Percentiles rank a stretch among this genome's conserved stretches.
Evolutionary conservation across 2,888 invertebrate species (phyloP).

Genomic region (Kryphioiulus occultus): DNA sequence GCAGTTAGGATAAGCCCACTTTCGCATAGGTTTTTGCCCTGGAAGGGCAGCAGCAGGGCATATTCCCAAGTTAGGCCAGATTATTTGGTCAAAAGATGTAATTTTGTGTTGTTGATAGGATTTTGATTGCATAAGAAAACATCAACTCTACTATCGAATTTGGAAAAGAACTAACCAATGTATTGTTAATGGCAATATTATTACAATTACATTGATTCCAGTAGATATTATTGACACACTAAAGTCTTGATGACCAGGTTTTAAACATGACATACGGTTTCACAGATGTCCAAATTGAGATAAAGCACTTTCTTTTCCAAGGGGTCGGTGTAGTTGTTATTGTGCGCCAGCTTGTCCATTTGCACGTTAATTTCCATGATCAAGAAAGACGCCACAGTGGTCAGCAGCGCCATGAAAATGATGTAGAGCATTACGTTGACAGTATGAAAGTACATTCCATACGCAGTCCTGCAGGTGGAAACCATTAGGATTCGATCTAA

Average conservation of each 20-base stretch:
- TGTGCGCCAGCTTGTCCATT: conserved; percentile 9
- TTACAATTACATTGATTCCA: no score
- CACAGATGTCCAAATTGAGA: not conserved
- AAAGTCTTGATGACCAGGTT: not conserved
- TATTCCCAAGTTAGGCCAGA: no score
- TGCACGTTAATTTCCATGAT: conserved; percentile 46
- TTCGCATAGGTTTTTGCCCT: no score
- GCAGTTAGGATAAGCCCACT: no score
- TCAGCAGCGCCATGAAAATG: conserved; percentile 60
- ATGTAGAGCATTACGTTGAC: conserved; percentile 61
- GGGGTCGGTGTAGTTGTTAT: conserved; percentile 10
- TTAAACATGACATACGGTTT: not conserved
- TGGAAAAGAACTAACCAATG: no score
- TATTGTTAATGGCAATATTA: no score
- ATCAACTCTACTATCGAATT: no score
- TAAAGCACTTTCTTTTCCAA: conserved; percentile 1
- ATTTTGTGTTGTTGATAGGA: no score
- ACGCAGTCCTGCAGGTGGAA: conserved; percentile 59
- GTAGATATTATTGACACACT: no score
- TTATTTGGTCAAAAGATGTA: no score
- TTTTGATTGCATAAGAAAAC: no score
- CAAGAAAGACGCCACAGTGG: conserved; percentile 54
- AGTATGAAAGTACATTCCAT: conserved; percentile 62
- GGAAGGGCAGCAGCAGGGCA: no score
- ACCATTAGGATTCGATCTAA: not conserved